Percentiles rank a stretch among this genome's conserved stretches.
These are phyloP conservation scores for Atta texana DNA, from an alignment of 1,140 invertebrate species.

Conservation along the genomic window DNA sequence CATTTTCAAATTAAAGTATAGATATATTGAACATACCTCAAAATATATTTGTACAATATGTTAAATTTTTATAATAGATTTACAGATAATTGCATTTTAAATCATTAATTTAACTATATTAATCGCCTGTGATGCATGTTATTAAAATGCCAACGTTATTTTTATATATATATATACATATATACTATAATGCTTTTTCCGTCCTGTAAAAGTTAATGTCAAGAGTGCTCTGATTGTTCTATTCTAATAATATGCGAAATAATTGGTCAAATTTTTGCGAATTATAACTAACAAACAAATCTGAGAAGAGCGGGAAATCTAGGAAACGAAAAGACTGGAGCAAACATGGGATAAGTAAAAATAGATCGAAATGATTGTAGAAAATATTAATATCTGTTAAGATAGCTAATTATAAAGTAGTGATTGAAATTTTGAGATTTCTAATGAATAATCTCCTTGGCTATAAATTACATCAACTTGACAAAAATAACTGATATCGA, in stretches of 20 bases:
- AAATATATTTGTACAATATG: not conserved
- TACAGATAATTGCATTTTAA: not conserved
- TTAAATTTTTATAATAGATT: not conserved
- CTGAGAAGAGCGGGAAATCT: not conserved
- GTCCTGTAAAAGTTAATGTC: not conserved
- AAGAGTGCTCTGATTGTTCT: not conserved
- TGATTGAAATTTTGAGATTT: not conserved
- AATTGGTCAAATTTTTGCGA: not conserved
- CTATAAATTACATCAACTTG: constrained; percentile 24
- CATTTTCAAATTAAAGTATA: not conserved
- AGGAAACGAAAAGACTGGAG: not conserved
- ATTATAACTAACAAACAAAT: not conserved
- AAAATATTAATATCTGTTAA: not conserved
- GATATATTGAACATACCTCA: not conserved
- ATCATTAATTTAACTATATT: not conserved
- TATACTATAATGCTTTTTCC: not conserved
- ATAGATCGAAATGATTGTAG: not conserved
- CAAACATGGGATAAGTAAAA: not conserved
- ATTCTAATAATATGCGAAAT: not conserved
- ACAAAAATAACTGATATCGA: constrained; percentile 39
- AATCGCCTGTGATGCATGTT: not conserved
- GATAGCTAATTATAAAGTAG: constrained; percentile 10
- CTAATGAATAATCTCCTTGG: constrained; percentile 2
- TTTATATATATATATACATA: too few relatives aligned
- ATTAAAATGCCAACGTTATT: not conserved